Percentiles rank a stretch among this genome's conserved stretches.
Conservation (phyloP, 2,888 invertebrate species). For the Plutella xylostella region DNA sequence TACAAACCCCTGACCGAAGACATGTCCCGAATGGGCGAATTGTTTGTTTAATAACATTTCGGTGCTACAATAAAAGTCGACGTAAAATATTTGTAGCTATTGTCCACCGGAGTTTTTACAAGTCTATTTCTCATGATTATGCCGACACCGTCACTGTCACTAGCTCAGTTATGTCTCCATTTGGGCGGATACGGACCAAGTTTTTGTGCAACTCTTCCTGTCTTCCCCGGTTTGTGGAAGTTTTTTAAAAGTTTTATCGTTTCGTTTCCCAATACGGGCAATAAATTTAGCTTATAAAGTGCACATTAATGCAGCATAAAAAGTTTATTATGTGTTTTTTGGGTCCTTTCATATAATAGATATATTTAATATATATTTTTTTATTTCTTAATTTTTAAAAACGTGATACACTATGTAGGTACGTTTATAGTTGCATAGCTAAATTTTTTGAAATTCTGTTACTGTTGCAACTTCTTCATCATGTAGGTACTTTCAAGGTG, state of each 20-base stretch:
- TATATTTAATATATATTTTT: background rate
- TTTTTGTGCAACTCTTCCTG: slow-evolving; percentile 54
- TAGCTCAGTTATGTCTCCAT: slow-evolving; percentile 44
- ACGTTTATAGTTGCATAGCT: too few species aligned
- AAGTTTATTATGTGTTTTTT: slow-evolving; percentile 3
- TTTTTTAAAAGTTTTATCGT: slow-evolving; percentile 50
- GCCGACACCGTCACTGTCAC: slow-evolving; percentile 20
- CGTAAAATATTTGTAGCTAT: slow-evolving; percentile 55
- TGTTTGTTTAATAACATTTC: slow-evolving; percentile 70
- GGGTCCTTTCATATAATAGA: background rate
- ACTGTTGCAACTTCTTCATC: too few species aligned
- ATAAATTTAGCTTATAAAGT: slow-evolving; percentile 49
- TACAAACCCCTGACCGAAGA: slow-evolving; percentile 48
- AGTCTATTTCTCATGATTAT: slow-evolving; percentile 42
- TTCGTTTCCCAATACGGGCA: slow-evolving; percentile 28
- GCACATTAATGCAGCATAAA: slow-evolving; percentile 18
- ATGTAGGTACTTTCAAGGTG: too few species aligned
- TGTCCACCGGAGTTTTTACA: slow-evolving; percentile 41
- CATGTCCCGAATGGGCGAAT: slow-evolving; percentile 63
- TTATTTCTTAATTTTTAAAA: background rate
- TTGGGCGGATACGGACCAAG: slow-evolving; percentile 47
- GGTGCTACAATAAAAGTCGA: slow-evolving; percentile 52
- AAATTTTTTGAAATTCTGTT: too few species aligned
- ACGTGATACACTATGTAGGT: background rate
- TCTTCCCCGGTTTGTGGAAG: slow-evolving; percentile 28